Evolutionary conservation across 2,888 invertebrate genomes (phyloP).

Genomic region (Yponomeuta malinellus): DNA sequence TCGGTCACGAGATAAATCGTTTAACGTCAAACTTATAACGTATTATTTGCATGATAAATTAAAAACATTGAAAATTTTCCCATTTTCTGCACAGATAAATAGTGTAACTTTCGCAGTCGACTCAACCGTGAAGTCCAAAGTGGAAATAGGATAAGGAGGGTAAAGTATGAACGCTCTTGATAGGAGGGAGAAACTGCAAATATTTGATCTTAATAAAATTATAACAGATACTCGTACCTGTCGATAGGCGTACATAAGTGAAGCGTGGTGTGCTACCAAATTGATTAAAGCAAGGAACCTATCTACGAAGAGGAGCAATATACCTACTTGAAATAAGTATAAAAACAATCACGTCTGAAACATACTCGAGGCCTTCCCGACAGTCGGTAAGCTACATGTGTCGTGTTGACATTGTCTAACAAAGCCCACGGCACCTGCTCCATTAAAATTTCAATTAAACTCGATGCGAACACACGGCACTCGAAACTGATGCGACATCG

Average conservation of each 20-base stretch:
- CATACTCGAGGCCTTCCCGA: not conserved
- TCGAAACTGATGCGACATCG: not conserved
- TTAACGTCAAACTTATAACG: not conserved
- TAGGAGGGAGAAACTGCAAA: slow-evolving; percentile 35
- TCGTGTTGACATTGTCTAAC: not conserved
- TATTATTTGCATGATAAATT: not conserved
- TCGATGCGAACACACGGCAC: not conserved
- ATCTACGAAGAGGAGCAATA: not conserved
- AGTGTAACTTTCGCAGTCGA: not conserved
- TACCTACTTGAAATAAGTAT: not conserved
- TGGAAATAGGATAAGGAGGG: not conserved
- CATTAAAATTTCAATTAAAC: slow-evolving; percentile 13
- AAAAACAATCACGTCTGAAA: not conserved
- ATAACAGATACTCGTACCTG: slow-evolving; percentile 41
- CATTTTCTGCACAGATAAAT: not conserved
- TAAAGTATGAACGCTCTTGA: not conserved
- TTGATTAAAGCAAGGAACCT: not conserved
- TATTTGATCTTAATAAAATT: slow-evolving; percentile 58
- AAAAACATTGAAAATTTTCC: not conserved
- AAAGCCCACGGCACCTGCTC: slow-evolving; percentile 18
- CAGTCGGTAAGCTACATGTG: not conserved
- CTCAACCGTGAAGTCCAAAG: not conserved
- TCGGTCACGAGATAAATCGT: not conserved
- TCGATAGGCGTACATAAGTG: slow-evolving; percentile 18
- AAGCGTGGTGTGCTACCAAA: not conserved